Evolutionary conservation across 35 echinoderm and acorn worm genomes (phyloP).

Genomic region (Strongylocentrotus purpuratus): DNA sequence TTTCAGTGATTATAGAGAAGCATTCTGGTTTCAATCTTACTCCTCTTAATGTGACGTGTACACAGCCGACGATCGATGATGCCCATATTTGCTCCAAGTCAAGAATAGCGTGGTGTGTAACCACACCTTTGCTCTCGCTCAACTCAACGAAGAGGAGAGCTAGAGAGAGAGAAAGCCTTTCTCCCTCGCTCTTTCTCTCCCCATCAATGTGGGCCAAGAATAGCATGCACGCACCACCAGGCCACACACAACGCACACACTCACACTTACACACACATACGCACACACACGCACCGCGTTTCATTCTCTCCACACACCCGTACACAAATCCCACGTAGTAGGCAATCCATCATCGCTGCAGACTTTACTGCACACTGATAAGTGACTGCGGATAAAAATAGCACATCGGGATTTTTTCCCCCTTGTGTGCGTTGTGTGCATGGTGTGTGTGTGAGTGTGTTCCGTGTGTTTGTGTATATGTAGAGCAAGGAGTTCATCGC

Average conservation of each 20-base stretch:
- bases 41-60: constrained; percentile 25
- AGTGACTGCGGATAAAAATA: constrained; percentile 35
- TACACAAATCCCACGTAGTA: constrained; percentile 22
- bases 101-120: constrained; percentile 40
- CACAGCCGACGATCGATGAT: constrained; percentile 39
- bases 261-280: neutral
- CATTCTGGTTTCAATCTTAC: constrained; percentile 22
- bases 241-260: neutral
- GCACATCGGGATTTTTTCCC: constrained; percentile 22
- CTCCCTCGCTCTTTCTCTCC: neutral
- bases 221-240: neutral
- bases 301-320: neutral
- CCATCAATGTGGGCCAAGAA: constrained; percentile 19
- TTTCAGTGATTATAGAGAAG: constrained; percentile 20
- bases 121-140: constrained; percentile 26
- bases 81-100: constrained; percentile 26
- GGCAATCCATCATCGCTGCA: constrained; percentile 30
- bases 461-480: constrained; percentile 10
- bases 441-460: neutral
- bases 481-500: neutral
- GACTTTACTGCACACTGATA: constrained; percentile 45
- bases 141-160: neutral
- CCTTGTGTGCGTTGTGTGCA: neutral
- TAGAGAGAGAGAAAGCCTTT: neutral
- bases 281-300: neutral